Evolutionary conservation across 2,888 invertebrate genomes (phyloP).

Genomic region (Cryptops parisi): DNA sequence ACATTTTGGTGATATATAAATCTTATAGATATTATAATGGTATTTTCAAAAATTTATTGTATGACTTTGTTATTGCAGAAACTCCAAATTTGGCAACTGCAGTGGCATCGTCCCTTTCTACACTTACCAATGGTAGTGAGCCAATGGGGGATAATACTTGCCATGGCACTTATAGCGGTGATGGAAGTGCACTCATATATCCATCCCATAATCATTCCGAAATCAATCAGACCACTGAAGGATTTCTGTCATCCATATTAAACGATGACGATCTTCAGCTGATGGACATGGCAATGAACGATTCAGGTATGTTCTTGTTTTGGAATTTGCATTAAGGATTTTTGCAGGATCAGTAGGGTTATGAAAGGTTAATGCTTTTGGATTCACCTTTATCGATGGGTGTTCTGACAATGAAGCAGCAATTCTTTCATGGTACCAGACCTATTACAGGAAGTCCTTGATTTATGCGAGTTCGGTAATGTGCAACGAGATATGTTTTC

Average conservation of each 20-base stretch:
- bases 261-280: slow-evolving; percentile 78
- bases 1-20: no score
- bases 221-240: slow-evolving; percentile 39
- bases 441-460: no score
- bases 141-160: slow-evolving; percentile 44
- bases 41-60: no score
- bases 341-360: no score
- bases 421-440: no score
- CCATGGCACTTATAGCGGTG: slow-evolving; percentile 48
- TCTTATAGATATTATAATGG: no score
- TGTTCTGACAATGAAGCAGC: no score
- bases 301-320: slow-evolving; percentile 54
- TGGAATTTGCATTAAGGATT: no score
- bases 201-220: slow-evolving; percentile 36
- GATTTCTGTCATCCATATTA: slow-evolving; percentile 71
- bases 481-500: no score
- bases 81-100: slow-evolving; percentile 23
- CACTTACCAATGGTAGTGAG: slow-evolving; percentile 53
- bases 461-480: no score
- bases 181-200: slow-evolving; percentile 51
- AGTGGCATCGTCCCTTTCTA: slow-evolving; percentile 61
- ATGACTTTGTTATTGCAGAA: slow-evolving; percentile 30
- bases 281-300: slow-evolving; percentile 83
- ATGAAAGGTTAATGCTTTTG: no score
- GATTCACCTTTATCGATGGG: no score